Evolutionary conservation across 2,797 vertebrate genomes (phyloP), one percentile per base, ranked within the genome.

Genomic region (Artibeus jamaicensis): DNA sequence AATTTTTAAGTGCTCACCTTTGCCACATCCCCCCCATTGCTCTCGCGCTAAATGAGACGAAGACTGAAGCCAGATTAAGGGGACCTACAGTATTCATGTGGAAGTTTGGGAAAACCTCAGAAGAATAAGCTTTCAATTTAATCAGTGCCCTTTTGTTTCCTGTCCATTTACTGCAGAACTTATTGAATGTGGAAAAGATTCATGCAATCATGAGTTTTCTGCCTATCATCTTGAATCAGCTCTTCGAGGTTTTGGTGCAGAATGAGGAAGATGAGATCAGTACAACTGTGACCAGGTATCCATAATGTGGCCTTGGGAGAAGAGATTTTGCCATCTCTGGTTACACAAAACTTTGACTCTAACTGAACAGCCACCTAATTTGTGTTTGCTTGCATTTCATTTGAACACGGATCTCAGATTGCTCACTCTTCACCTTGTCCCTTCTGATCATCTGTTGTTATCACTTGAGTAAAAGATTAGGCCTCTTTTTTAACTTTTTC

Each of bases 171-270:
- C 86, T 95, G 55, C 98, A 99, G 99, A 99, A 99, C 97, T 99
- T 99, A 91, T 97, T 99, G 97, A 99, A 99, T 92, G 99, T 99
- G 97, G 99, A 99, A 98, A 99, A 98, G 98, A 99, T 99, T 98
- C 99, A 99, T 74, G 99, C 99, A 78, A 99, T 99, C 95, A 99
- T 99, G 97, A 99, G 99, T 96, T 99, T 99, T 97, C 99, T 99
- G 95, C 99, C 99, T 39, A 97, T 99, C 92, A 99, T 99, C 95
- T 99, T 99, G 97, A 99, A 99, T 98, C 99, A 99, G 67, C 99
- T 99, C 89, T 99, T 99, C 97, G 99, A 99, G 98, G 99, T 99
- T 98, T 98, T 99, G 95, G 99, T 99, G 90, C 99, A 99, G 98
- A 99, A 99, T 85, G 99, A 99, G 71, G 98, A 99, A 2, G 99